Evolutionary conservation across 1,140 invertebrate genomes (phyloP).

Genomic region (Drosophila sucinea): DNA sequence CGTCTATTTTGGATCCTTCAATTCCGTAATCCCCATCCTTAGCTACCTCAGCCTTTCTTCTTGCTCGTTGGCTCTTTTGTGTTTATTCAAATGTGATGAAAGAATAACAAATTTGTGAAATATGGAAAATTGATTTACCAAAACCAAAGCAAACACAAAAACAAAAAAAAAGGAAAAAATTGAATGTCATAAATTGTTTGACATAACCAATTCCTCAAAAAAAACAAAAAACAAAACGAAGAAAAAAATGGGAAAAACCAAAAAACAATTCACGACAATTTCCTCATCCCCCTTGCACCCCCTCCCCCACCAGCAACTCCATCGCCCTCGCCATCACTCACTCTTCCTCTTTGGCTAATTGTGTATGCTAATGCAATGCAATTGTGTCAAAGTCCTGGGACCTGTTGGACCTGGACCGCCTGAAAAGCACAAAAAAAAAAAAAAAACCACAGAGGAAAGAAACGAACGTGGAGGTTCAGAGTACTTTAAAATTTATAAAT

Average conservation of each 20-base stretch:
- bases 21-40: background rate
- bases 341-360: slow-evolving; percentile 62
- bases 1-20: slow-evolving; percentile 52
- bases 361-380: slow-evolving; percentile 80
- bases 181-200: slow-evolving; percentile 50
- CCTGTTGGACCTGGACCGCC: slow-evolving; percentile 59
- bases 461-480: slow-evolving; percentile 67
- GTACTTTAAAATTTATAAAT: slow-evolving; percentile 76
- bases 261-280: slow-evolving; percentile 64
- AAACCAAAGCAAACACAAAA: slow-evolving; percentile 47
- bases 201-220: slow-evolving; percentile 37
- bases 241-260: background rate
- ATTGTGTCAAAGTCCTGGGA: slow-evolving; percentile 72
- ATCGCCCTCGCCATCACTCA: slow-evolving; percentile 9
- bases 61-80: slow-evolving; percentile 1
- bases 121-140: slow-evolving; percentile 62
- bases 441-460: background rate
- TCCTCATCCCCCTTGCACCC: background rate
- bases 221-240: background rate
- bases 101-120: slow-evolving; percentile 63
- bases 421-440: background rate
- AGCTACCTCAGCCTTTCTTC: slow-evolving; percentile 13
- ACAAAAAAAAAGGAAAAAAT: background rate
- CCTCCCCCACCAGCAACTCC: background rate
- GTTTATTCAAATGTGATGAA: slow-evolving; percentile 61